Conservation (phyloP, 2,888 invertebrate genomes). For the Philereme vetulata region DNA sequence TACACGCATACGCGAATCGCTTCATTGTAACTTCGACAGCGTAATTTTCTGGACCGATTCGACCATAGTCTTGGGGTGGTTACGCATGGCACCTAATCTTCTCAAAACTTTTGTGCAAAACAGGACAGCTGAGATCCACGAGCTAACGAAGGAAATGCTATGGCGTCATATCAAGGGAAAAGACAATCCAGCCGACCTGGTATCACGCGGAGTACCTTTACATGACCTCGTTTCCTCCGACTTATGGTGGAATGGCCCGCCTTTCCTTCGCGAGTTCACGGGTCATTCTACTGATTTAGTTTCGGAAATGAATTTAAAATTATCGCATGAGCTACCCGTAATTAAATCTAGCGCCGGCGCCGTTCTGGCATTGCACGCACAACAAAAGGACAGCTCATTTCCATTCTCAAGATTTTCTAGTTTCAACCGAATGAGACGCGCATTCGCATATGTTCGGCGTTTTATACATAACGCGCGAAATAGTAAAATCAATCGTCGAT, state of each 20-base stretch:
- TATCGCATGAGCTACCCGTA: too few species aligned
- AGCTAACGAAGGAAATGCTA: too few species aligned
- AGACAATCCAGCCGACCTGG: slow-evolving; percentile 5
- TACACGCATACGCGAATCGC: too few species aligned
- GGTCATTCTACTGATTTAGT: too few species aligned
- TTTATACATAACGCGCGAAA: slow-evolving; percentile 17
- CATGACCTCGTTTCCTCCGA: not conserved
- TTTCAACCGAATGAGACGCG: slow-evolving; percentile 12
- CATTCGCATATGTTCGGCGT: slow-evolving; percentile 8
- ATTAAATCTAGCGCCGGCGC: too few species aligned
- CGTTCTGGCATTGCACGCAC: too few species aligned
- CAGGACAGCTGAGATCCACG: slow-evolving; percentile 25
- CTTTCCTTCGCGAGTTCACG: slow-evolving; percentile 2
- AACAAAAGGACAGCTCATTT: not conserved
- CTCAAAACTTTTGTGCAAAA: slow-evolving; percentile 41
- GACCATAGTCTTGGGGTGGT: slow-evolving; percentile 39
- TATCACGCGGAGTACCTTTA: slow-evolving; percentile 15
- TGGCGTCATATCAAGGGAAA: too few species aligned
- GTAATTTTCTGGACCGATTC: slow-evolving; percentile 16
- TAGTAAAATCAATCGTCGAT: slow-evolving; percentile 3
- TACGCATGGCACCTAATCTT: slow-evolving; percentile 33
- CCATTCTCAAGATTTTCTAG: slow-evolving; percentile 18
- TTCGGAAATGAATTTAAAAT: too few species aligned
- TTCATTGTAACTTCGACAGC: not conserved
- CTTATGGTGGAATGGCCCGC: slow-evolving; percentile 26